phyloP scores from a whole-genome alignment of 2,113 vertebrate genomes.

The Grus americana region DNA sequence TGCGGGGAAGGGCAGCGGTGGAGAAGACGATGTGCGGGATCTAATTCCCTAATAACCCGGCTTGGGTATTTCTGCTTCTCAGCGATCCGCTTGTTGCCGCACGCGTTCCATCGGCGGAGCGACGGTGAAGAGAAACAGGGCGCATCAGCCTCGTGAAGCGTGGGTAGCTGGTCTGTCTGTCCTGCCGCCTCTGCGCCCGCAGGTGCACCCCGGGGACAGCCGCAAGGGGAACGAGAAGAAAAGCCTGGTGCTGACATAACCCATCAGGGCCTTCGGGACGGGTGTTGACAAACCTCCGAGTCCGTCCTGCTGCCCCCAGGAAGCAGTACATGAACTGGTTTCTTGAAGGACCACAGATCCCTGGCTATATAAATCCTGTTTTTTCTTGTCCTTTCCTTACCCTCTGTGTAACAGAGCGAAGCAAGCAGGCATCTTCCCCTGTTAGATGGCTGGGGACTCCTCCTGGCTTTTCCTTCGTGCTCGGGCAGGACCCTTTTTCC shows the following conservation, averaged over 20 bases:
- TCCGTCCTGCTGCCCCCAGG: neutral
- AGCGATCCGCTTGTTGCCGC: neutral
- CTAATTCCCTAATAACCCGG: neutral
- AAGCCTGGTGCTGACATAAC: neutral
- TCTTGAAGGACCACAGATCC: neutral
- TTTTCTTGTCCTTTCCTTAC: neutral
- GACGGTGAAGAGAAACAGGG: neutral
- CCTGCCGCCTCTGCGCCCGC: fast-evolving
- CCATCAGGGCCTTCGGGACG: neutral
- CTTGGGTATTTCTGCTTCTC: neutral
- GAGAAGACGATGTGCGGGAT: neutral
- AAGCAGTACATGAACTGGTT: neutral
- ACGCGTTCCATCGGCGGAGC: fast-evolving
- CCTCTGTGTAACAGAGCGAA: neutral
- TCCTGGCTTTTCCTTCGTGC: neutral
- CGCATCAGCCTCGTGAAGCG: fast-evolving
- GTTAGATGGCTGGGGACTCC: neutral
- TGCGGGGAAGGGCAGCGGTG: neutral
- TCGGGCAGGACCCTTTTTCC: neutral
- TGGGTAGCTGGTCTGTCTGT: neutral
- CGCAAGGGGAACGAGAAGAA: neutral
- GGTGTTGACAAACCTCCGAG: neutral
- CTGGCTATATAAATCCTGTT: neutral
- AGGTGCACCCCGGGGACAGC: neutral
- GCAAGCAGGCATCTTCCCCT: neutral